These are phyloP conservation scores for Drosophila phalerata DNA, from an alignment of 2,888 invertebrate species.

Conservation along the genomic window DNA sequence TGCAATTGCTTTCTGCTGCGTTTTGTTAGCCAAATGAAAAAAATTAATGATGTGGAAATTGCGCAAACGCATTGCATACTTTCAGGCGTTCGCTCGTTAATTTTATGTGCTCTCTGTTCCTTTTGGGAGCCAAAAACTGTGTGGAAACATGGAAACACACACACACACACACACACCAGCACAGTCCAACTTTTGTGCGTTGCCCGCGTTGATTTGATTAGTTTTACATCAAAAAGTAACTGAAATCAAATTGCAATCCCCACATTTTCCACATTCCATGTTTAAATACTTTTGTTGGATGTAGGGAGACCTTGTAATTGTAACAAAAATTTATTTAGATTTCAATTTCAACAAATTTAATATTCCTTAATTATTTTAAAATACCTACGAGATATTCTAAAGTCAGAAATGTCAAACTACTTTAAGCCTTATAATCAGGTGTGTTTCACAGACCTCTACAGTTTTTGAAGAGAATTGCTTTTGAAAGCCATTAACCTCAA, in stretches of 20 bases:
- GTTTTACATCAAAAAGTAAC: slow-evolving; percentile 52
- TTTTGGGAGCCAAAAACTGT: slow-evolving; percentile 15
- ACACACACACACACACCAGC: too few relatives aligned
- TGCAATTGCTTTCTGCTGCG: slow-evolving; percentile 44
- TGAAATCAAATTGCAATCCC: slow-evolving; percentile 37
- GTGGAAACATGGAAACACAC: too few relatives aligned
- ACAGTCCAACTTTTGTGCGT: slow-evolving; percentile 6
- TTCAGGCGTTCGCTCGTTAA: slow-evolving; percentile 49
- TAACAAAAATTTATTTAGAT: neutral
- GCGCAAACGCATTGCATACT: slow-evolving; percentile 59
- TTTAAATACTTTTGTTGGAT: neutral
- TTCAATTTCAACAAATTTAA: neutral
- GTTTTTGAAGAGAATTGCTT: too few relatives aligned
- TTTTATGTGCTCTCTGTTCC: slow-evolving; percentile 38
- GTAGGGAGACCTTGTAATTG: neutral
- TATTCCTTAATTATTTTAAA: neutral
- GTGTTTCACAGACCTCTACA: too few relatives aligned
- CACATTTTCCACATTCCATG: slow-evolving; percentile 5
- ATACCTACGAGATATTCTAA: too few relatives aligned
- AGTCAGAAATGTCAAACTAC: too few relatives aligned
- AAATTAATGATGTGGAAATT: slow-evolving; percentile 81
- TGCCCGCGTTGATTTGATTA: slow-evolving; percentile 51
- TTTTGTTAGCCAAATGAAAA: slow-evolving; percentile 38
- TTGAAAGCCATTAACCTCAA: too few relatives aligned
- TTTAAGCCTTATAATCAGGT: too few relatives aligned